Base-by-base conservation (phyloP, 2,888 invertebrate genomes). In the Agelastica alni region DNA sequence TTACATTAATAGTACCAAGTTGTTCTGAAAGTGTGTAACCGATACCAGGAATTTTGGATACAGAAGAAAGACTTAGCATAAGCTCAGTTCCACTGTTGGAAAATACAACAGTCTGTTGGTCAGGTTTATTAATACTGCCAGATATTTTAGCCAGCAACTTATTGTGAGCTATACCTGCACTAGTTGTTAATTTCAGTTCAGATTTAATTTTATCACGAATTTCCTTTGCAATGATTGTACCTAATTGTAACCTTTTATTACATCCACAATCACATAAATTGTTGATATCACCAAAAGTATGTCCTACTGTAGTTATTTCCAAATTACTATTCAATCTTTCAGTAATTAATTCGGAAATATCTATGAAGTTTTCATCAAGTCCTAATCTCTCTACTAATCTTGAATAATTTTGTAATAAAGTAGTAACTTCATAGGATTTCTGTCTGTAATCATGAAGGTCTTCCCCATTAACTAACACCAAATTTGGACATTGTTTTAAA, bases 111-210 rank as follows among this genome's bases (percentile, higher is more conserved):
- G 92, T 91, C 75, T 93, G 93, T 69, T 91, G 85, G 74, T 92
- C 87, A 4, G 93, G 93, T 74, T 91, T 91, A 70, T 90, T 81
- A 59, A 84, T 77, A 30, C 83, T 80, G 60, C 89, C 87, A 41
- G 83, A 86, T 59, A 93, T 77, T 77, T 93, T 93, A 2, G 93
- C 88, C 69, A 93, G 75, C 54, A 93, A 75, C 77, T 93, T 93
- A 74, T 93, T 93, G 67, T 91, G 88, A 22, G 89, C 86, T 58
- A 93, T 83, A 42, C 93, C 93, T 26, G 91, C 91, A 79, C 91
- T 90, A 64, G 86, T 85, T 2, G 91, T 91, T 56, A 91, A 81
- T 45, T 87, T 85, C 61, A 92, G 78, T 60, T 88, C 85, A 53
- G 82, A 79, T 62, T 79, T 80, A 62, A 93, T 80, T 64, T 83